These are phyloP conservation scores for Colostygia pectinataria DNA, from an alignment of 2,888 invertebrate species.

Conservation along the genomic window DNA sequence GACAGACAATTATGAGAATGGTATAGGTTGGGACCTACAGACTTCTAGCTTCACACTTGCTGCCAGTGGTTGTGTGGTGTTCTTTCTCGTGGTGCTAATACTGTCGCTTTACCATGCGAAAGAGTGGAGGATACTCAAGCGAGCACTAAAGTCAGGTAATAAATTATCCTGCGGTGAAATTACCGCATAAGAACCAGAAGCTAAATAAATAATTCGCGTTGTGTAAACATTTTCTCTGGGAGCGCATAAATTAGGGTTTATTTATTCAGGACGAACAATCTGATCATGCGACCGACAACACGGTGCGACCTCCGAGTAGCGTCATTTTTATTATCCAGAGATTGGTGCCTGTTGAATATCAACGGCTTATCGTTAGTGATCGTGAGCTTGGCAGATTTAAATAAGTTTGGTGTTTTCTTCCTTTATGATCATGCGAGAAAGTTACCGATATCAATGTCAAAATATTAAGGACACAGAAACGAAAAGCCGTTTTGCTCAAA, in stretches of 20 bases:
- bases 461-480: no score
- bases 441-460: no score
- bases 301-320: conserved; percentile 44
- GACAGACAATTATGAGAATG: conserved; percentile 57
- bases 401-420: background rate
- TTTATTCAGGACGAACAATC: conserved; percentile 52
- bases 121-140: conserved; percentile 91
- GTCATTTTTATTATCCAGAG: conserved; percentile 50
- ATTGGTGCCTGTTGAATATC: conserved; percentile 37
- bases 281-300: conserved; percentile 51
- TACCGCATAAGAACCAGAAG: conserved; percentile 26
- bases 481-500: no score
- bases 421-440: no score
- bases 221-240: conserved; percentile 44
- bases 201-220: conserved; percentile 44
- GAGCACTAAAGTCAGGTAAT: conserved; percentile 87
- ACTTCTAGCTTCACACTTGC: conserved; percentile 88
- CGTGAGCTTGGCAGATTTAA: conserved; percentile 3
- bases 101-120: conserved; percentile 90
- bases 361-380: conserved; percentile 23
- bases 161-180: background rate
- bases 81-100: conserved; percentile 90
- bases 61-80: conserved; percentile 89
- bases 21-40: conserved; percentile 88
- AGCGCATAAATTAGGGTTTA: conserved; percentile 47